Base-by-base conservation (phyloP, 2,888 invertebrate species). In the Drepana falcataria region DNA sequence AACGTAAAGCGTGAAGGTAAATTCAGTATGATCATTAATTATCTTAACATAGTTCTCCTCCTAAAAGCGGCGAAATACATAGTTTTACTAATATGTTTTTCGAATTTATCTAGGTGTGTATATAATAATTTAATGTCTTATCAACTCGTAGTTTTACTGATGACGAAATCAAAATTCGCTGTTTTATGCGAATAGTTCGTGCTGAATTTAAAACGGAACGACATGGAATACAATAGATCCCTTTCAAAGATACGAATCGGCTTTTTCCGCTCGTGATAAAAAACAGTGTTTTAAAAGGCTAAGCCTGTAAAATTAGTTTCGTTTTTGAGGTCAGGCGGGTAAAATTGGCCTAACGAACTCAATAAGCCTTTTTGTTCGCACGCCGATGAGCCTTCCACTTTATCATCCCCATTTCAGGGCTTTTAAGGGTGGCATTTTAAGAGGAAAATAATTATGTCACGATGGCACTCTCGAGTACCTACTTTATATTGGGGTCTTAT, bases 301-400 rank as follows among this genome's bases (percentile, higher is more conserved):
- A 57, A 3, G 57, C 60, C 58, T 64, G 52, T 62, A 57, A 68
- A 72, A 73, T 68, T 68, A 68, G 66, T 59, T 53, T 55, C 41
- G 55, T 61, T 75, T 76, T 70, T 68, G 68, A 65, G 64, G 59
- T 58, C 60, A 64, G 60, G 63, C 63, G 58, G 73, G 72, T 66
- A 65, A 80, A 81, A 83, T 81, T 76, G 73, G 72, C 71, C 71
- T 63, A 69, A 69, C 64, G 67, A 79, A 81, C 75, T 80, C 79
- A 81, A 83, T 82, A 83, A 83, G 78, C 80, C 76, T 79, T 81
- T 81, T 84, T 81, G 77, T 81, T 75, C 69, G 67, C 71, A 68
- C 69, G 68, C 66, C 75, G 71, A 73, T 74, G 77, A 79, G 72
- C 73, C 72, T 73, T 76, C 75, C 76, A 72, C 72, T 82, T 77